These are phyloP conservation scores for Chironex yamaguchii DNA, from an alignment of 30 jellyfish, hydroid and myxozoan species.

Conservation along the genomic window DNA sequence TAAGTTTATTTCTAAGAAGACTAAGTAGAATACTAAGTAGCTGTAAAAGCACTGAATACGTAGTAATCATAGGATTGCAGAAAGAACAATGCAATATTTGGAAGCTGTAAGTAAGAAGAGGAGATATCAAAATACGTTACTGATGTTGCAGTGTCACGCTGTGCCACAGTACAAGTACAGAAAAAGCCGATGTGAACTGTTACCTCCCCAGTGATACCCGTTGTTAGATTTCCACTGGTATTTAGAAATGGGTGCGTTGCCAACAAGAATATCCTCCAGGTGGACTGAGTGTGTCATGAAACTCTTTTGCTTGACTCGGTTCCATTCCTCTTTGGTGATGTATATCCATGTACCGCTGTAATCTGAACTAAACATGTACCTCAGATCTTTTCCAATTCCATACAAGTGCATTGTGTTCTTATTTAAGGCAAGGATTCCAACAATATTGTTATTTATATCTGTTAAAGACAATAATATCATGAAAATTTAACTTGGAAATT, in stretches of 20 bases:
- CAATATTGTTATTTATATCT: slow-evolving; percentile 53
- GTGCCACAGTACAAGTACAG: too few relatives aligned
- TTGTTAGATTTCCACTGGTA: slow-evolving; percentile 9
- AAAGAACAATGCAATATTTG: too few relatives aligned
- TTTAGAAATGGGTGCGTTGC: background rate
- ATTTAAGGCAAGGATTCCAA: slow-evolving; percentile 57
- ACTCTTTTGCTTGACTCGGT: background rate
- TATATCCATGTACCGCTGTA: background rate
- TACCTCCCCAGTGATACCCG: slow-evolving; percentile 61
- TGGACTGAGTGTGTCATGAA: background rate
- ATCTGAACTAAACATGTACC: slow-evolving; percentile 51
- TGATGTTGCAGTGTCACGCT: too few relatives aligned
- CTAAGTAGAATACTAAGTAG: too few relatives aligned
- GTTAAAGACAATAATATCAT: background rate
- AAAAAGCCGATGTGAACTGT: background rate
- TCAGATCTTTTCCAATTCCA: slow-evolving; percentile 73
- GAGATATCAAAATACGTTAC: too few relatives aligned
- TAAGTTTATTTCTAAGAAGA: too few relatives aligned
- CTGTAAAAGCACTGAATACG: too few relatives aligned
- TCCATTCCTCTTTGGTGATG: slow-evolving; percentile 15
- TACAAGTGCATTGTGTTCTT: slow-evolving; percentile 15
- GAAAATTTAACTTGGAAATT: too few relatives aligned
- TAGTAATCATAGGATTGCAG: too few relatives aligned
- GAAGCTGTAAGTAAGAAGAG: too few relatives aligned
- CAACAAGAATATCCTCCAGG: slow-evolving; percentile 26